phyloP scores from a whole-genome alignment of 2,888 invertebrate species.

The Synanthedon andrenaeformis region DNA sequence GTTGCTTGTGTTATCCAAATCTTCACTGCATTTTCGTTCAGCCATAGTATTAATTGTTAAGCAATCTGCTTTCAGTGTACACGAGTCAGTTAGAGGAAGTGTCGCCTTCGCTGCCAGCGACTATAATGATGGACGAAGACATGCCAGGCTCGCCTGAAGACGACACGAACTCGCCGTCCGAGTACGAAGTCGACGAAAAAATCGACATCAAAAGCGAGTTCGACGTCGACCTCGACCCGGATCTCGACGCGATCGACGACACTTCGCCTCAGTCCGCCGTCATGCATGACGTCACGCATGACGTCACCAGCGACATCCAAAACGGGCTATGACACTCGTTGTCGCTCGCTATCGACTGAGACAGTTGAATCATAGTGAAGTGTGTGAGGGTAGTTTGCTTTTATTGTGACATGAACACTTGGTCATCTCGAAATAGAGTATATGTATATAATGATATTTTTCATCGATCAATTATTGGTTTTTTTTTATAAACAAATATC shows the following conservation, averaged over 20 bases:
- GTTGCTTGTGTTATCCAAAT: too few species aligned
- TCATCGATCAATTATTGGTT: too few species aligned
- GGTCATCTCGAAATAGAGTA: too few species aligned
- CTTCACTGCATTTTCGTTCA: too few species aligned
- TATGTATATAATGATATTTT: too few species aligned
- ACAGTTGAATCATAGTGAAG: neutral
- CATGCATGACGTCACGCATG: conserved; percentile 24
- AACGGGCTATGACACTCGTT: conserved; percentile 60
- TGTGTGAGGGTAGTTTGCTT: too few species aligned
- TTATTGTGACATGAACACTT: too few species aligned
- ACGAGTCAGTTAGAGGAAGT: conserved; percentile 60
- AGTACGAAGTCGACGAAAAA: conserved; percentile 21
- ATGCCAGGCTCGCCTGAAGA: conserved; percentile 40
- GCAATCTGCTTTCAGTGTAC: conserved; percentile 30
- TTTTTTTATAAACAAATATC: too few species aligned
- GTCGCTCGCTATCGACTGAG: conserved; percentile 37
- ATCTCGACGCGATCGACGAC: conserved; percentile 10
- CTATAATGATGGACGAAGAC: conserved; percentile 67
- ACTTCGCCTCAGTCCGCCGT: conserved; percentile 35
- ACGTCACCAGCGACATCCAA: conserved; percentile 45
- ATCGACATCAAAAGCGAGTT: conserved; percentile 22
- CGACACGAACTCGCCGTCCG: conserved; percentile 47
- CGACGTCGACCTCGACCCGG: conserved; percentile 20
- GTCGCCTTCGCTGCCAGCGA: conserved; percentile 59
- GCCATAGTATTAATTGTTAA: too few species aligned